Base-by-base conservation (phyloP, 1,140 invertebrate genomes). In the Gonatopus flavifemur region DNA sequence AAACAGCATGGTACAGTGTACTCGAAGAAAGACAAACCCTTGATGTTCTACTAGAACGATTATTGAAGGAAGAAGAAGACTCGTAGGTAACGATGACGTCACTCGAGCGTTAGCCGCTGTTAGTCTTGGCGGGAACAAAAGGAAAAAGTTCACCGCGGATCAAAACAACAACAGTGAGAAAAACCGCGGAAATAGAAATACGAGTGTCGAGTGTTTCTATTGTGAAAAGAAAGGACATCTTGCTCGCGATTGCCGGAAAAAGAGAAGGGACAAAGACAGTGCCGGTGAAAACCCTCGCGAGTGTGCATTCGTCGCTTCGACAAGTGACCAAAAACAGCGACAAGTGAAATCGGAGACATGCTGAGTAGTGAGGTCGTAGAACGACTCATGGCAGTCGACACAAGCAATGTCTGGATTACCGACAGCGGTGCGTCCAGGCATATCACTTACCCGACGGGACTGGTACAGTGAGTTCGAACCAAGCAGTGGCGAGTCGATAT, bases 371-470 rank as follows among this genome's bases (percentile, higher is more conserved):
- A 20, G 10, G 37, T 39, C 37, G 37, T 39, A 18, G 10, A 16
- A 6, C 21, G 19, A n/a, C 15, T 33, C 25, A 28, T 28, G 25
- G n/a, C 32, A 33, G 15, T 33, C 32, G 32, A 33, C 25, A 33
- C 32, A 33, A 33, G 32, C 7, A 48, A 61, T 22, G 37, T 54
- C 7, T 63, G 60, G 58, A 42, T 49, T 35, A 30, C 39, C 35
- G 57, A 63, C 32, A 60, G 59, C 24, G 55, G 53, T 22, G 58
- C 59, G 3, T 57, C 57, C 2, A 24, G 52, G 8, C 62, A 62
- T 37, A 59, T 65, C 32, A 55, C 46, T n/a, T 57, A 36, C 22
- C n/a, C n/a, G n/a, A n/a, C n/a, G n/a, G n/a, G 44, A 46, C 3
- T 46, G 44, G 44, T 18, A 25, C n/a, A 16, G 7, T 7, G 32